Evolutionary conservation across 2,888 invertebrate species (phyloP), one percentile per base, ranked within the genome.

Genomic region (Drosophila macrospina): DNA sequence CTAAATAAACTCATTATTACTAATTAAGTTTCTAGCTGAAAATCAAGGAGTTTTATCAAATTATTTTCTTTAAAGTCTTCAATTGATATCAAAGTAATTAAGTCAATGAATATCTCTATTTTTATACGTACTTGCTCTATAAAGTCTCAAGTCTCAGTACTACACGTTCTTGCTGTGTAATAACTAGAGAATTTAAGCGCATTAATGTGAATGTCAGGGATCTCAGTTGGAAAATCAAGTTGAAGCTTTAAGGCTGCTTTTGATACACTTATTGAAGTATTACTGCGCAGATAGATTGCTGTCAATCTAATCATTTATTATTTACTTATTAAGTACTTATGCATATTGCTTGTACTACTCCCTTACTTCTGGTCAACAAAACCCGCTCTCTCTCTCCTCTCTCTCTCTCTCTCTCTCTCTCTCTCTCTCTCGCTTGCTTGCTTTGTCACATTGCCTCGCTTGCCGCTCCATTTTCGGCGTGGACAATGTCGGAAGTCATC

Each of bases 121-220:
- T 37, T 0, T 4, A 16, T 8, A 15, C 10, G 8, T 15, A 4
- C 10, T 16, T 4, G 4, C 10, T 13, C 2, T 6, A 13, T 15
- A 15, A 15, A 5, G 32, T n/a, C 11, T n/a, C n/a, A n/a, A 34
- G n/a, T 37, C 7, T 3, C 11, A 39, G 1, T 5, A 20, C 20
- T 20, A 20, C 20, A 1, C 3, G 28, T 41, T 30, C n/a, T 10
- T 15, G 4, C 51, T 32, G 69, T 69, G 69, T 44, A 37, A 10
- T 16, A 4, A 15, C 34, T n/a, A 2, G 20, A 4, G 16, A n/a
- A 48, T 52, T 47, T 75, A 75, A 71, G 76, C 67, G 51, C 60
- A 75, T 75, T 82, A 63, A 63, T 68, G 30, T 41, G 37, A 64
- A 62, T 64, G 56, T 44, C 60, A 65, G 24, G 54, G 28, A 48